phyloP scores from a whole-genome alignment of 1,140 invertebrate species.

The Eumeta japonica region DNA sequence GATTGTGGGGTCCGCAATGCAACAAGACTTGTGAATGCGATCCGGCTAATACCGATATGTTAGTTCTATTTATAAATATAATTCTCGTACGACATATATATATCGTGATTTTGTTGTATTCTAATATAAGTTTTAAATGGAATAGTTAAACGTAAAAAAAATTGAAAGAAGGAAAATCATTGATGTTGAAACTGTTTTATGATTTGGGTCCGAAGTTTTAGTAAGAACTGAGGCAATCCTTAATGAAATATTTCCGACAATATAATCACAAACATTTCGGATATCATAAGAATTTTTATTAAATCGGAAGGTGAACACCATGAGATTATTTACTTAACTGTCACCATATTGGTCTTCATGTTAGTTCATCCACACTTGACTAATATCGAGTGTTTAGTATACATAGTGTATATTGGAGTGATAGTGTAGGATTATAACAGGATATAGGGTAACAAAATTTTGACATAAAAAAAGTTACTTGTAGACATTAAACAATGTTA shows the following conservation, averaged over 20 bases:
- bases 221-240: not conserved
- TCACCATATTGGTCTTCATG: too few species aligned
- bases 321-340: too few species aligned
- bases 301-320: too few species aligned
- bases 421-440: not conserved
- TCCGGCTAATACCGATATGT: constrained; percentile 69
- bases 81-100: constrained; percentile 2
- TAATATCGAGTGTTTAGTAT: too few species aligned
- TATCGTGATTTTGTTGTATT: constrained; percentile 4
- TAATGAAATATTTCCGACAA: not conserved
- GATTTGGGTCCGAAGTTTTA: not conserved
- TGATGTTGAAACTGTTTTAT: not conserved
- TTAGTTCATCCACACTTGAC: too few species aligned
- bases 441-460: not conserved
- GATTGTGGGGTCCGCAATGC: constrained; percentile 72
- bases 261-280: too few species aligned
- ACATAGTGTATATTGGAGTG: too few species aligned
- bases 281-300: too few species aligned
- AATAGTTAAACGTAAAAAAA: not conserved
- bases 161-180: not conserved
- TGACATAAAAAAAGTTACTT: not conserved
- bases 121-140: not conserved
- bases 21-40: constrained; percentile 74
- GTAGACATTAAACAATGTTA: constrained; percentile 4
- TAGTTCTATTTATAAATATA: too few species aligned